A percentile compares a stretch with the other conserved stretches of the same genome.
phyloP scores from a whole-genome alignment of 2,113 vertebrate genomes.

The Castor canadensis region DNA sequence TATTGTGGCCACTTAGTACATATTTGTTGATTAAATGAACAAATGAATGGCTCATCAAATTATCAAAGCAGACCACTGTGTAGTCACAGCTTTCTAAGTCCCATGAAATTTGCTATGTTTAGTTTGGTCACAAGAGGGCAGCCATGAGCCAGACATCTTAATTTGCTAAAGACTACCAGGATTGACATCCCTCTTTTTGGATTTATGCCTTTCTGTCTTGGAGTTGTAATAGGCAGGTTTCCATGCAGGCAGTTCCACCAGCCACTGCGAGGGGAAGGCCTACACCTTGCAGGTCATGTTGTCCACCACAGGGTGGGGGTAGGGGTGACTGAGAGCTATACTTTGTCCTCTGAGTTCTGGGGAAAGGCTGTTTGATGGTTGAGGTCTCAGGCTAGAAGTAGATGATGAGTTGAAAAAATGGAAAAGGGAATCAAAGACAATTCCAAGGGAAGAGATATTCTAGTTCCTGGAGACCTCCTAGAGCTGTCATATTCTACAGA shows the following conservation, averaged over 20 bases:
- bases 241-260: background rate
- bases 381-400: background rate
- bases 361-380: background rate
- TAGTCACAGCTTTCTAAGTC: background rate
- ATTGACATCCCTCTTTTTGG: background rate
- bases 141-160: slow-evolving; percentile 31
- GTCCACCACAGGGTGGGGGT: background rate
- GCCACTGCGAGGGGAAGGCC: background rate
- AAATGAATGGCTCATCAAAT: background rate
- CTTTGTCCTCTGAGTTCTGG: background rate
- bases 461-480: no score
- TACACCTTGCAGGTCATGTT: background rate
- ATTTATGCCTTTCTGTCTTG: background rate
- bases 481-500: background rate
- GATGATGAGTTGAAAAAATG: background rate
- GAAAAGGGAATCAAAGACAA: background rate
- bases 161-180: background rate
- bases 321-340: background rate
- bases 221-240: background rate
- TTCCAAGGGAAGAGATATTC: background rate
- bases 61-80: background rate
- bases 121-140: slow-evolving; percentile 64
- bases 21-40: background rate
- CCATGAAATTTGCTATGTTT: background rate
- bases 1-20: background rate